Evolutionary conservation across 1,140 invertebrate species (phyloP).

Genomic region (Drosophila sechellia): DNA sequence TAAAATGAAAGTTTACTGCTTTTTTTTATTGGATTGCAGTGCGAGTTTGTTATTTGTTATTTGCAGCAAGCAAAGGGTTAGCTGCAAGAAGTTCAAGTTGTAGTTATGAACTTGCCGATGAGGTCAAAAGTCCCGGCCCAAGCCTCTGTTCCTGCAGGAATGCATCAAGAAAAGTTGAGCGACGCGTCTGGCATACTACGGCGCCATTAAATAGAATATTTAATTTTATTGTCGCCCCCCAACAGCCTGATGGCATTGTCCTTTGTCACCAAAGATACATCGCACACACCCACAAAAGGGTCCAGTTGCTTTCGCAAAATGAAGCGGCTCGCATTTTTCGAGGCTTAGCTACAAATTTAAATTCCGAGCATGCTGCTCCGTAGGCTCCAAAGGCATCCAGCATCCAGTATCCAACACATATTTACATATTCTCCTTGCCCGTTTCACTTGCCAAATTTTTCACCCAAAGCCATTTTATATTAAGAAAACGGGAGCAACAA

Average conservation of each 20-base stretch:
- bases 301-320: constrained; percentile 48
- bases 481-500: constrained; percentile 28
- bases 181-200: constrained; percentile 67
- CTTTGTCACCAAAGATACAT: constrained; percentile 63
- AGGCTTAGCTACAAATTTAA: constrained; percentile 69
- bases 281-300: constrained; percentile 55
- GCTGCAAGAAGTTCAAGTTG: not conserved
- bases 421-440: constrained; percentile 64
- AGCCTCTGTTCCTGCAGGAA: constrained; percentile 10
- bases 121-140: constrained; percentile 13
- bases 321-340: constrained; percentile 60
- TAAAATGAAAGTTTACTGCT: constrained; percentile 8
- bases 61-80: not conserved
- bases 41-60: not conserved
- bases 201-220: constrained; percentile 80
- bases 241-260: constrained; percentile 40
- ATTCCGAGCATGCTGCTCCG: constrained; percentile 68
- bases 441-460: constrained; percentile 29
- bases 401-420: constrained; percentile 60
- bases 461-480: constrained; percentile 53
- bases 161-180: constrained; percentile 29
- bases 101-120: not conserved
- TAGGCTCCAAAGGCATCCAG: constrained; percentile 49
- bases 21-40: constrained; percentile 26
- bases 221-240: constrained; percentile 75